phyloP scores from a whole-genome alignment of 2,797 vertebrate species.

The Cercopithecus neglectus region DNA sequence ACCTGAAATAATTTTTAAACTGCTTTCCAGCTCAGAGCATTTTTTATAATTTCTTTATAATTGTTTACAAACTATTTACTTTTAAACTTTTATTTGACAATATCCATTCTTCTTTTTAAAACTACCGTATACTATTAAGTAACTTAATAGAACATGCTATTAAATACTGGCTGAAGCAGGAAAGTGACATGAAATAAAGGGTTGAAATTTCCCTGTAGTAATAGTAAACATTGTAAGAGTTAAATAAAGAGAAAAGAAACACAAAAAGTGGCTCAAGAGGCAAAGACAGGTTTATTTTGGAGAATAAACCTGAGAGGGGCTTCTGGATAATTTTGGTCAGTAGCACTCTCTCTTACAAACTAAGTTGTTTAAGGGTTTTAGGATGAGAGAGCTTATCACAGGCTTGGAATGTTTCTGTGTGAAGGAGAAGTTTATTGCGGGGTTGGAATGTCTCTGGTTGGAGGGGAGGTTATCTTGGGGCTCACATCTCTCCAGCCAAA shows the following conservation, averaged over 20 bases:
- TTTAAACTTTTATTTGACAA: conserved; percentile 51
- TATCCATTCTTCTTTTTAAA: conserved; percentile 64
- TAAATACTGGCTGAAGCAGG: background rate
- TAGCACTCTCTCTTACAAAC: background rate
- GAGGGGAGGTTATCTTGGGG: background rate
- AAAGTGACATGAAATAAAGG: conserved; percentile 42
- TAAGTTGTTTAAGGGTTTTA: background rate
- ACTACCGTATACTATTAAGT: conserved; percentile 51
- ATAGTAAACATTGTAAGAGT: background rate
- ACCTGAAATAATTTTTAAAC: background rate
- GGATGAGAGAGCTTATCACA: background rate
- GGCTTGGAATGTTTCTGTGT: background rate
- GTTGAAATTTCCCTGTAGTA: background rate
- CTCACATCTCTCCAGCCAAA: too few species aligned
- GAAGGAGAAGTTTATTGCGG: too few species aligned
- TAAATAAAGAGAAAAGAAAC: background rate
- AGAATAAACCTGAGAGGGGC: background rate
- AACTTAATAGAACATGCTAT: conserved; percentile 63
- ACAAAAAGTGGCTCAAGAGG: accelerated
- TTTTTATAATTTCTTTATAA: conserved; percentile 36
- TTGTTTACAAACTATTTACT: conserved; percentile 43
- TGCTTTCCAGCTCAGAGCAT: background rate
- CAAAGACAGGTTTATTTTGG: background rate
- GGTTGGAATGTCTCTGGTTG: background rate
- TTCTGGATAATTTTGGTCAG: background rate